These are phyloP conservation scores for Stomorhina lunata DNA, from an alignment of 2,888 invertebrate genomes.

Conservation along the genomic window DNA sequence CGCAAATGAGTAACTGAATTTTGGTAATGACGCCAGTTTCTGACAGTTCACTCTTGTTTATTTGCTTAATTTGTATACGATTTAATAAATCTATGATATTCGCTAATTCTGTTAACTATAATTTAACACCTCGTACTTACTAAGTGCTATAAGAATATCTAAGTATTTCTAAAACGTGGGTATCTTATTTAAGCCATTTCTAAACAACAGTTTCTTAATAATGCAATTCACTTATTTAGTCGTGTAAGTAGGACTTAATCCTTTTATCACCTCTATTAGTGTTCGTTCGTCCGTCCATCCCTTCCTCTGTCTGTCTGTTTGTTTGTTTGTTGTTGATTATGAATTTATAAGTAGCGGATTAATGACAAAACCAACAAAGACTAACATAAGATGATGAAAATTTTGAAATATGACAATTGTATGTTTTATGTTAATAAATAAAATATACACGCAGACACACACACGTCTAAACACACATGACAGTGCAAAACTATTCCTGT, in stretches of 20 bases:
- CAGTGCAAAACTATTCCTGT: neutral
- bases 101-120: neutral
- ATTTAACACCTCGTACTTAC: neutral
- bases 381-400: conserved; percentile 13
- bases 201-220: neutral
- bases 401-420: conserved; percentile 46
- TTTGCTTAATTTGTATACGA: too few species aligned
- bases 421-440: conserved; percentile 15
- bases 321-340: conserved; percentile 45
- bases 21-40: too few species aligned
- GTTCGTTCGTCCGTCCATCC: conserved; percentile 55
- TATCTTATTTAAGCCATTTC: neutral
- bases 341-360: conserved; percentile 53
- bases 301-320: conserved; percentile 45
- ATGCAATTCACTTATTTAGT: conserved; percentile 36
- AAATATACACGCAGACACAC: neutral
- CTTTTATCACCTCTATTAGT: conserved; percentile 72
- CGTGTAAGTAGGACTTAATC: conserved; percentile 72
- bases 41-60: too few species aligned
- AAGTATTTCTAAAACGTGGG: too few species aligned
- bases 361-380: conserved; percentile 25
- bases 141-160: too few species aligned
- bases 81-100: neutral
- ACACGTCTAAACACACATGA: neutral
- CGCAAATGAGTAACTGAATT: too few species aligned